Evolutionary conservation across 2,888 invertebrate species (phyloP), one percentile per base, ranked within the genome.

Genomic region (Tetranychus truncatus): DNA sequence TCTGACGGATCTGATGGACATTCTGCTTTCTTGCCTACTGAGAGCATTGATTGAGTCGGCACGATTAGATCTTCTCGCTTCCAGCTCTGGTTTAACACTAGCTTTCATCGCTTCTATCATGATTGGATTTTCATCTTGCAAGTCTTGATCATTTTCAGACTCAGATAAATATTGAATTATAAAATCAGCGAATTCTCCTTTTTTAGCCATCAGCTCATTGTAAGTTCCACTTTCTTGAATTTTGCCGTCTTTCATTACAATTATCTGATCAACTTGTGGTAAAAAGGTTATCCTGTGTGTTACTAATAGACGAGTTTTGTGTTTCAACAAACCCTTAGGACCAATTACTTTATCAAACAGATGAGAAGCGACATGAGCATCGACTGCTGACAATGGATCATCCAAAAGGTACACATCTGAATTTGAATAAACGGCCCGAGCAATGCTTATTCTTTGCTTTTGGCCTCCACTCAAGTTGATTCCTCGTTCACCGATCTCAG

Each of bases 351-450:
- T 88, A 79, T 96, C 92, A 82, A 97, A 97, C 80, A 97, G 93
- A 82, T 95, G 95, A 84, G 94, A 95, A 18, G 96, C 96, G 73
- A 97, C 96, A 82, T 97, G 96, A 45, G 93, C 89, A 83, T 97
- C 97, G 1, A 97, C 96, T 20, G 84, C 84, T 76, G 82, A 82
- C 11, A 84, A 80, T 5, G 84, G 84, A 77, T 84, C 84, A 75
- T 84, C 84, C 44, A 84, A 77, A n/a, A 84, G 79, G 77, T 83
- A 84, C 66, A 83, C 78, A 78, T 87, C 87, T 3, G 91, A 89
- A 75, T 86, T 85, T 3, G 90, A 89, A 83, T 92, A 92, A 74
- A 92, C 83, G 11, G 91, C 89, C 76, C 92, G 76, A 2, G 84
- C 84, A 74, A 84, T 77, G 74, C 82, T 82, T 4, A 84, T 81